Evolutionary conservation across 2,797 vertebrate species (phyloP).

Genomic region (Sebastes taczanowskii): DNA sequence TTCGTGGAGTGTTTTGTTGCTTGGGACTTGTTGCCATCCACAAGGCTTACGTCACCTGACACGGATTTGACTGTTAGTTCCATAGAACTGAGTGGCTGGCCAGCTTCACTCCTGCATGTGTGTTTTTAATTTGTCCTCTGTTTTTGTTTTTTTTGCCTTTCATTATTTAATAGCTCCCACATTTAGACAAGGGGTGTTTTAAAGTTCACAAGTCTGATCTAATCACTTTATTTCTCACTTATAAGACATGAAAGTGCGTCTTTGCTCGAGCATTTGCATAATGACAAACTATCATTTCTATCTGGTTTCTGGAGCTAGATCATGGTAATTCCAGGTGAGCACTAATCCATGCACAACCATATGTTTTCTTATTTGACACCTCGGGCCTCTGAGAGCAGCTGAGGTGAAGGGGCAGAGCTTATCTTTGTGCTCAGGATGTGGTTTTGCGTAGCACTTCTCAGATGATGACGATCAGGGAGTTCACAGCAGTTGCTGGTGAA

Average conservation of each 20-base stretch:
- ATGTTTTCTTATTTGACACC: neutral
- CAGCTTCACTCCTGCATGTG: constrained; percentile 36
- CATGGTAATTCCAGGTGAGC: neutral
- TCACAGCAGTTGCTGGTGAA: neutral
- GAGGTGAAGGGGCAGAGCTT: constrained; percentile 26
- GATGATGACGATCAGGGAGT: neutral
- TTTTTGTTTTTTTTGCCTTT: neutral
- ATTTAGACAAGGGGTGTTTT: constrained; percentile 4
- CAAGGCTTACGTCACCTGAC: constrained; percentile 70
- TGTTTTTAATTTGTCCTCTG: constrained; percentile 48
- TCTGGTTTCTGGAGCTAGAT: neutral
- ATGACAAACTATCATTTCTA: neutral
- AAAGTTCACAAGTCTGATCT: constrained; percentile 6
- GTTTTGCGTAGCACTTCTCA: constrained; percentile 4
- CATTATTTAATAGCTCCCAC: constrained; percentile 20
- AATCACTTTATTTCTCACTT: neutral
- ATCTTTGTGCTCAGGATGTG: constrained; percentile 43
- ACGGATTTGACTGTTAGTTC: constrained; percentile 65
- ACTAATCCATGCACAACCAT: neutral
- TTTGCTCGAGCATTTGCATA: neutral
- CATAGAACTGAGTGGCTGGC: constrained; percentile 30
- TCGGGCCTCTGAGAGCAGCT: constrained; percentile 4
- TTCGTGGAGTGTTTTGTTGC: constrained; percentile 51
- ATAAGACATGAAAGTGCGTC: neutral
- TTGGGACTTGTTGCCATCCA: constrained; percentile 53